Evolutionary conservation across 2,888 invertebrate species (phyloP).

Genomic region (Nephrotoma appendiculata): DNA sequence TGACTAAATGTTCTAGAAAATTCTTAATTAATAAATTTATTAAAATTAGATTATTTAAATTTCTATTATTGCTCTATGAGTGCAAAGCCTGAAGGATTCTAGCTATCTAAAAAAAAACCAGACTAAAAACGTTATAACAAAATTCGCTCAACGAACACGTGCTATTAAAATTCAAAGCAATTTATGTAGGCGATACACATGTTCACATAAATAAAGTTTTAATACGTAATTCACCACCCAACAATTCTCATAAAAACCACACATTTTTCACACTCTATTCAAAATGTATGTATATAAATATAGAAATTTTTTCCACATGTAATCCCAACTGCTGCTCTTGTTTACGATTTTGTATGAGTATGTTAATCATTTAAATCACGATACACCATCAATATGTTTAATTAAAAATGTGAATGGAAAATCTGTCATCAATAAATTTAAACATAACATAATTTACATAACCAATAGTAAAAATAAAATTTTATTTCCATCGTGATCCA

Average conservation of each 20-base stretch:
- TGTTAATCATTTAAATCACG: neutral
- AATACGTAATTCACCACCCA: neutral
- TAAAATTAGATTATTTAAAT: too few species aligned
- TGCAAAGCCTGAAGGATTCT: too few species aligned
- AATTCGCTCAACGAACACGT: too few species aligned
- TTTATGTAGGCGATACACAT: too few species aligned
- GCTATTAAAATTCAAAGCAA: too few species aligned
- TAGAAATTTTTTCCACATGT: neutral
- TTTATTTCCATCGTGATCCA: neutral
- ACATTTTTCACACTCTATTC: neutral
- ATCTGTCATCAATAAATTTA: too few species aligned
- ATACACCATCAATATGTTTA: neutral
- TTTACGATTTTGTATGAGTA: neutral
- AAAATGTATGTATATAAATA: neutral
- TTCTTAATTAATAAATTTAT: too few species aligned
- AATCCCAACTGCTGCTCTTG: neutral
- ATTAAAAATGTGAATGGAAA: neutral
- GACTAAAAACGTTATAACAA: too few species aligned
- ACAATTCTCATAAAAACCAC: neutral
- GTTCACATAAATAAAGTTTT: too few species aligned
- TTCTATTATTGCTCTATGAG: too few species aligned
- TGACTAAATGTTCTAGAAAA: too few species aligned
- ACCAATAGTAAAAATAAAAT: neutral
- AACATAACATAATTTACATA: neutral
- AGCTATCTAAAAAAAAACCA: too few species aligned